These are phyloP conservation scores for Bombylius discolor DNA, from an alignment of 2,888 invertebrate species.

Conservation along the genomic window DNA sequence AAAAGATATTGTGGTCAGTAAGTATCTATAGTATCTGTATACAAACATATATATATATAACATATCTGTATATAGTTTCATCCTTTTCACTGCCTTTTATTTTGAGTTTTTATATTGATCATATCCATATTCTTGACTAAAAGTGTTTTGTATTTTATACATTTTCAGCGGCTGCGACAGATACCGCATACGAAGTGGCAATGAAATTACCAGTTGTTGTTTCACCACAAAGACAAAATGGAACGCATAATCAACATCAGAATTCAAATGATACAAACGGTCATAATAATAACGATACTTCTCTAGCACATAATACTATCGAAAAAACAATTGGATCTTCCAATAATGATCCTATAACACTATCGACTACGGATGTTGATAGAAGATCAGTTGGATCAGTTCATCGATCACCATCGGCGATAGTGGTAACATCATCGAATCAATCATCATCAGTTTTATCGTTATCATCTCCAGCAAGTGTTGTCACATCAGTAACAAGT, in stretches of 20 bases:
- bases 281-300: conserved; percentile 1
- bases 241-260: conserved; percentile 14
- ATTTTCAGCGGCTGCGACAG: conserved; percentile 10
- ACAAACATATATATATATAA: too few species aligned
- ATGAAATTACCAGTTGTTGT: conserved; percentile 17
- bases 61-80: too few species aligned
- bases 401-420: conserved; percentile 11
- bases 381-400: conserved; percentile 1
- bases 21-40: too few species aligned
- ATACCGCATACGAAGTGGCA: conserved; percentile 15
- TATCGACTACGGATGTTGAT: not conserved
- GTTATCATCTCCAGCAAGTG: not conserved
- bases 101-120: too few species aligned
- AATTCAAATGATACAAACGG: conserved; percentile 10
- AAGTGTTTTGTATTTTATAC: conserved; percentile 1
- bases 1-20: too few species aligned
- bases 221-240: conserved; percentile 13
- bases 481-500: not conserved
- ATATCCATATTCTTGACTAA: too few species aligned
- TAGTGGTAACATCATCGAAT: conserved; percentile 15
- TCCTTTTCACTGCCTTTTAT: too few species aligned
- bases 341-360: not conserved
- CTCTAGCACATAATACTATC: not conserved
- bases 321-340: not conserved
- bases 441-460: conserved; percentile 2